Evolutionary conservation across 2,888 invertebrate species (phyloP), one percentile per base, ranked within the genome.

Genomic region (Cerastis rubricosa): DNA sequence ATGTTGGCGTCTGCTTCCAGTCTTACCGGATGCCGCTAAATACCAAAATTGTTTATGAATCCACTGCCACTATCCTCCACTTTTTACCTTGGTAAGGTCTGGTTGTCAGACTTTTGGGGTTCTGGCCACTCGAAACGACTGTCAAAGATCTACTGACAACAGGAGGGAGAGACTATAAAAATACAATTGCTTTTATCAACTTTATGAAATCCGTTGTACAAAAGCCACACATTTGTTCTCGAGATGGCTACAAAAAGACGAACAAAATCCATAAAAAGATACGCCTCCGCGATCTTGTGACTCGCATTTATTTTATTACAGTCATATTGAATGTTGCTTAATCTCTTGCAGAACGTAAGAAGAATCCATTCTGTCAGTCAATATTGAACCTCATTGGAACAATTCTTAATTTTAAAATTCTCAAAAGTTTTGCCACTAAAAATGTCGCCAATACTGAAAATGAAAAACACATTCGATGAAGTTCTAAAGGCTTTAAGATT

Each of bases 241-340:
- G 71, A 84, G 75, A 86, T 80, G 29, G 69, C 63, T 63, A 78
- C 79, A 86, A 87, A 86, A 88, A 83, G 77, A 86, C 78, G 59
- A 86, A 85, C 73, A 59, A 67, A 85, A 72, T 70, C 84, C 81
- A 77, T 80, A 82, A 66, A 76, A 11, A 85, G 87, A 86, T 80
- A 85, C 85, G 85, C 87, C 84, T 84, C 76, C 67, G 67, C 81
- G 67, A 77, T 76, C 76, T 78, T 77, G 71, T 63, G 70, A 69
- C 35, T 83, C 70, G 81, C 76, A 81, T 87, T 88, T 63, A 86
- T 86, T 88, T 87, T 87, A 88, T 88, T 88, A 87, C 76, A 74
- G n/a, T n/a, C n/a, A n/a, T 77, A 87, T 80, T 84, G 80, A 85
- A 77, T 65, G 43, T 35, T 68, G 63, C 11, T 25, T 7, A 66